Conservation (phyloP, 2,888 invertebrate genomes). For the Drosophila koepferae region DNA sequence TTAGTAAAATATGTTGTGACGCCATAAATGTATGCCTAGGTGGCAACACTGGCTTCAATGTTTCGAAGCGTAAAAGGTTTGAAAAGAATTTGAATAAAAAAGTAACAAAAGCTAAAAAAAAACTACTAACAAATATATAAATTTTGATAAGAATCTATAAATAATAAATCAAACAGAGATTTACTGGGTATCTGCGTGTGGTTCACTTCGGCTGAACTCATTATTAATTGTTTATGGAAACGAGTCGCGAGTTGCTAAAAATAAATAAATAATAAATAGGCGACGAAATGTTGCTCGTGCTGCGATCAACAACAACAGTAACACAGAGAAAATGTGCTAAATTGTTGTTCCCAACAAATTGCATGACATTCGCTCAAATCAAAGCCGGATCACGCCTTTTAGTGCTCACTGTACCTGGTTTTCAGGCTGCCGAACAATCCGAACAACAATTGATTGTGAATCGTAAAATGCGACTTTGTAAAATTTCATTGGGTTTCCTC, state of each 20-base stretch:
- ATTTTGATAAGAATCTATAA: neutral
- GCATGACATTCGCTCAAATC: neutral
- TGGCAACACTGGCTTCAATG: neutral
- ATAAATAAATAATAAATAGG: constrained; percentile 62
- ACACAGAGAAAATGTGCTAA: constrained; percentile 55
- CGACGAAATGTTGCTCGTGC: constrained; percentile 51
- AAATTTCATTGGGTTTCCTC: neutral
- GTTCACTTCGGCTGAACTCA: neutral
- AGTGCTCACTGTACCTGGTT: constrained; percentile 9
- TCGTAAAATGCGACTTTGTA: constrained; percentile 10
- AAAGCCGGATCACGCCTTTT: constrained; percentile 1
- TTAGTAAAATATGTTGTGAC: neutral
- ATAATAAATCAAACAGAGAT: neutral
- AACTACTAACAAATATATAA: neutral
- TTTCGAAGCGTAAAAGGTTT: too few relatives aligned
- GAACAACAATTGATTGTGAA: constrained; percentile 17
- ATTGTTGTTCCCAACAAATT: constrained; percentile 32
- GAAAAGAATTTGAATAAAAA: neutral
- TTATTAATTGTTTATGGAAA: constrained; percentile 57
- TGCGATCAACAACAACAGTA: constrained; percentile 20
- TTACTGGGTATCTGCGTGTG: constrained; percentile 7
- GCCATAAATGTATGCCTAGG: neutral
- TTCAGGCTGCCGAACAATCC: neutral
- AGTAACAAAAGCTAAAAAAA: neutral
- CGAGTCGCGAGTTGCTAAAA: constrained; percentile 57